Evolutionary conservation across 1,140 invertebrate species (phyloP).

Genomic region (Oryctes rhinoceros): DNA sequence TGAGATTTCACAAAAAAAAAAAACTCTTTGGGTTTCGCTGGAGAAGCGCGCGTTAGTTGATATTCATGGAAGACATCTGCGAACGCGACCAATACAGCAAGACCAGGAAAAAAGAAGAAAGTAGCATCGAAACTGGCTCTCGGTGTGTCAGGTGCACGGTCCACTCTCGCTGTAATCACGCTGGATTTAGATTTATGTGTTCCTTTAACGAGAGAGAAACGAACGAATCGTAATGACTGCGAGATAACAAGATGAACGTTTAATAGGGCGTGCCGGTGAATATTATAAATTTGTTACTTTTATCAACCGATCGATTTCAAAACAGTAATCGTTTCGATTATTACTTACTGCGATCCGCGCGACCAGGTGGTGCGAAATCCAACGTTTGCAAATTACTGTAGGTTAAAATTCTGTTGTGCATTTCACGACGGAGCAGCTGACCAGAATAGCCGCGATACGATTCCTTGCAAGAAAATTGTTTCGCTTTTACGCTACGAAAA

Average conservation of each 20-base stretch:
- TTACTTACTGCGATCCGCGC: neutral
- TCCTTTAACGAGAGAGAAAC: neutral
- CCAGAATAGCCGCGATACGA: neutral
- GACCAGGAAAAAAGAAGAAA: neutral
- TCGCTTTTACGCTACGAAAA: no score
- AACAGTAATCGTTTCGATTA: neutral
- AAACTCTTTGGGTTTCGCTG: conserved; percentile 1
- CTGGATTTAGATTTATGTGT: conserved; percentile 15
- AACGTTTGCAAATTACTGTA: neutral
- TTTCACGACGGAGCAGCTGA: neutral
- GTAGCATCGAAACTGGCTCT: conserved; percentile 1
- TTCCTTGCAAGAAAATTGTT: no score
- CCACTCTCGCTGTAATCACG: neutral
- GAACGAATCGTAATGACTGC: neutral
- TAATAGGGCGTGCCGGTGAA: neutral
- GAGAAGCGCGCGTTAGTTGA: conserved; percentile 8
- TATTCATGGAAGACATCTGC: conserved; percentile 30
- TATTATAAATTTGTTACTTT: conserved; percentile 21
- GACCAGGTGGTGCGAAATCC: neutral
- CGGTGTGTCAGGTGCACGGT: conserved; percentile 25
- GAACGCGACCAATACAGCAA: conserved; percentile 1
- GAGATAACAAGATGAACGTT: neutral
- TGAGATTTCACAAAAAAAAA: conserved; percentile 19
- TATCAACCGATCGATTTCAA: neutral
- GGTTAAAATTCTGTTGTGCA: neutral